Percentiles rank a stretch among this genome's conserved stretches.
These are phyloP conservation scores for Polyodon spathula DNA, from an alignment of 2,113 vertebrate genomes.

Conservation along the genomic window DNA sequence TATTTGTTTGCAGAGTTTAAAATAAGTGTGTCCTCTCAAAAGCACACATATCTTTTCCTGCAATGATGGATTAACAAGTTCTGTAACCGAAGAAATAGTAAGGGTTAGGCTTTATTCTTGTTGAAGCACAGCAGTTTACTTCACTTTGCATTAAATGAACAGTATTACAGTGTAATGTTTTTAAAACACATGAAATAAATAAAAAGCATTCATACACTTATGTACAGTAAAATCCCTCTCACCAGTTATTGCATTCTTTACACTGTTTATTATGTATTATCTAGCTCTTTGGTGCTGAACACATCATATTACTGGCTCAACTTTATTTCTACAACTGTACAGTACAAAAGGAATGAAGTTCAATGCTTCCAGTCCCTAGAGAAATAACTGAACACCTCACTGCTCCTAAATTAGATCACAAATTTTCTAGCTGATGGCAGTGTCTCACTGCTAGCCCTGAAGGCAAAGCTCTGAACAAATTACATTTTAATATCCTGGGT, in stretches of 20 bases:
- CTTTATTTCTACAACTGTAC: not conserved
- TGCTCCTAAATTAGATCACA: conserved; percentile 71
- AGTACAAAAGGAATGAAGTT: conserved; percentile 22
- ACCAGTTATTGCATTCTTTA: not conserved
- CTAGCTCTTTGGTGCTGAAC: not conserved
- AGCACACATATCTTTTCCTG: no score
- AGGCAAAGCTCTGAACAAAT: conserved; percentile 61
- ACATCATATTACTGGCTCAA: not conserved
- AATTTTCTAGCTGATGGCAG: conserved; percentile 63
- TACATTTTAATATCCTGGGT: conserved; percentile 46
- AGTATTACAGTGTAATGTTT: no score
- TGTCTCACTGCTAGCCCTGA: conserved; percentile 46
- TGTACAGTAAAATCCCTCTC: not conserved
- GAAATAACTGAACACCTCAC: conserved; percentile 48
- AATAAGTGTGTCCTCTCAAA: no score
- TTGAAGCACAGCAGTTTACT: no score
- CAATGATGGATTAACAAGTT: no score
- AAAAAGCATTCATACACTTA: no score
- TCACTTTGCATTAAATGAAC: no score
- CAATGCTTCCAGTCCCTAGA: conserved; percentile 41
- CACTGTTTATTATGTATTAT: not conserved
- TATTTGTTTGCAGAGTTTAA: no score
- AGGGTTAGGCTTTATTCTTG: no score
- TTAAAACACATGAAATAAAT: no score
- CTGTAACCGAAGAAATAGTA: no score